Conservation (phyloP, 2,888 invertebrate species). For the Aplocera efformata region DNA sequence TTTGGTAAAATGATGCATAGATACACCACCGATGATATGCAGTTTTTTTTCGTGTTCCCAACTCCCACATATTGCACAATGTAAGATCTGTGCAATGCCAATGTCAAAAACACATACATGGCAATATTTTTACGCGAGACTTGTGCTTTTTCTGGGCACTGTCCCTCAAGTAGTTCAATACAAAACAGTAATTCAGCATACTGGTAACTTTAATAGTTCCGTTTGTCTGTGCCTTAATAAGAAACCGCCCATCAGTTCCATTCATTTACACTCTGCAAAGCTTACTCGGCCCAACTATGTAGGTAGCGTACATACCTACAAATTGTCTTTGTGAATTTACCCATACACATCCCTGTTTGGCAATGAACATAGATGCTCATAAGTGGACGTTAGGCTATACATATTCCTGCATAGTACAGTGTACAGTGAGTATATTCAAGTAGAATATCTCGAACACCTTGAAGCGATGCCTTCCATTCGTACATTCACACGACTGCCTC, state of each 20-base stretch:
- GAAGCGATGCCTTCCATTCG: neutral
- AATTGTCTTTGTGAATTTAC: conserved; percentile 22
- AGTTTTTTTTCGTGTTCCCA: no score
- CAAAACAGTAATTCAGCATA: no score
- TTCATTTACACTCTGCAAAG: conserved; percentile 1
- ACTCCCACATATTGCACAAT: no score
- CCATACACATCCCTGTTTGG: conserved; percentile 19
- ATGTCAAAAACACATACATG: no score
- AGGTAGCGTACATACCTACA: conserved; percentile 12
- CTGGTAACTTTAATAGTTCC: no score
- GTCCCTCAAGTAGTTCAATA: no score
- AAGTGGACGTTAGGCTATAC: conserved; percentile 14
- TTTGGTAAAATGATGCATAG: no score
- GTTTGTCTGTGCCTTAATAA: no score
- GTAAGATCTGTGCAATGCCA: no score
- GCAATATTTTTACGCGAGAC: no score
- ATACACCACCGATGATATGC: no score
- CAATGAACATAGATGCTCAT: conserved; percentile 18
- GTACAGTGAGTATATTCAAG: neutral
- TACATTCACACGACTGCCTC: conserved; percentile 1
- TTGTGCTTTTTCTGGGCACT: no score
- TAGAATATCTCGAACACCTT: neutral
- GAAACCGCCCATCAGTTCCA: neutral
- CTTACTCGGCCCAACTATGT: conserved; percentile 10
- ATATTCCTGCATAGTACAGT: neutral